phyloP scores from a whole-genome alignment of 2,113 vertebrate species.

The Ivindomyrus marchei region DNA sequence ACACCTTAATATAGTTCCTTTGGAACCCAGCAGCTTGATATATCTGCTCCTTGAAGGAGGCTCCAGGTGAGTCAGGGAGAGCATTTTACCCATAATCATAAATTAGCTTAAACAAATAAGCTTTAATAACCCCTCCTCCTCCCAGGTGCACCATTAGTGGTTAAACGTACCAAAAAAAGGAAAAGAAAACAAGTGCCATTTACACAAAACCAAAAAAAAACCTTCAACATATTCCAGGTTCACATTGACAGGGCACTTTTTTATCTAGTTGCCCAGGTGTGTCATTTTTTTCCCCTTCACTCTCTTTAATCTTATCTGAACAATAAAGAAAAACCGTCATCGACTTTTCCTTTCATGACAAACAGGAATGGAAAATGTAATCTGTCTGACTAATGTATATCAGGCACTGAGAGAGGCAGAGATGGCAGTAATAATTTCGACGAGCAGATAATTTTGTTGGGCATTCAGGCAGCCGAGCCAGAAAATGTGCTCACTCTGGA shows the following conservation, averaged over 20 bases:
- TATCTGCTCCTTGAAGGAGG: constrained; percentile 5
- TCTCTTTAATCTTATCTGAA: neutral
- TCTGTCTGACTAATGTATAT: neutral
- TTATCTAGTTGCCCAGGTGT: neutral
- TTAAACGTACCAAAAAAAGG: neutral
- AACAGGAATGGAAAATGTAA: neutral
- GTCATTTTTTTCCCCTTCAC: neutral
- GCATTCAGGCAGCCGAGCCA: neutral
- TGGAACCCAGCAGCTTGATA: constrained; percentile 17
- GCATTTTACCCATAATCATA: neutral
- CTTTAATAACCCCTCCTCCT: neutral
- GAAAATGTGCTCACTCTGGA: neutral
- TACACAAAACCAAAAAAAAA: neutral
- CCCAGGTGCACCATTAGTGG: neutral
- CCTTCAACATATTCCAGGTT: neutral
- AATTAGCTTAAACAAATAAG: constrained; percentile 5
- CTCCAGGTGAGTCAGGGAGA: neutral
- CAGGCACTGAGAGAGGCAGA: neutral
- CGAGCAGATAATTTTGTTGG: neutral
- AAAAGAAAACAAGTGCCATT: neutral
- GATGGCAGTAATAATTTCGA: neutral
- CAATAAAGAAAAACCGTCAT: neutral
- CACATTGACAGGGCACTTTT: neutral
- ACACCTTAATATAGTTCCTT: constrained; percentile 19
- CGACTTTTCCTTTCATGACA: neutral